Conservation (phyloP, 1,140 invertebrate species). For the Ladona fulva region DNA sequence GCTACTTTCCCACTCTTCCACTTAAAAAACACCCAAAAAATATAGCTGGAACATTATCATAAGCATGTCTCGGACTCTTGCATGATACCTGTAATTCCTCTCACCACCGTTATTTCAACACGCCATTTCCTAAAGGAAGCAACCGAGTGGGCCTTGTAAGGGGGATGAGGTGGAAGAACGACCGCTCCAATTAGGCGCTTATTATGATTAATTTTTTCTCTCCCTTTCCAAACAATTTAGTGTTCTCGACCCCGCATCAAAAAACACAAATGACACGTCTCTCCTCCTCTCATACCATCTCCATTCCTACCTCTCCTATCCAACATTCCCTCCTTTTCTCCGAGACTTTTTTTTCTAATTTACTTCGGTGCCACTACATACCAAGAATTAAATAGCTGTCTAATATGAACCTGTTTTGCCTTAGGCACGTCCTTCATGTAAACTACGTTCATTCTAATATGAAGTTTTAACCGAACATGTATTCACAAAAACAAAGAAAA, state of each 20-base stretch:
- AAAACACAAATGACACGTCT: not conserved
- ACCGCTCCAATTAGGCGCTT: not conserved
- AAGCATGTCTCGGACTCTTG: not conserved
- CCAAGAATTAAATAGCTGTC: too few species aligned
- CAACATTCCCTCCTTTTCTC: too few species aligned
- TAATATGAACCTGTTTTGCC: too few species aligned
- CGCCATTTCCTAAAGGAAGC: not conserved
- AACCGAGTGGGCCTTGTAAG: not conserved
- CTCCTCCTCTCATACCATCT: not conserved
- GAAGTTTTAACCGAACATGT: too few species aligned
- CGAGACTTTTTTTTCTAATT: too few species aligned
- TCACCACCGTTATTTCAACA: not conserved
- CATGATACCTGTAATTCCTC: constrained; percentile 1
- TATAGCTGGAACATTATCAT: not conserved
- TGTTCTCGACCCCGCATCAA: not conserved
- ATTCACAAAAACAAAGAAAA: too few species aligned
- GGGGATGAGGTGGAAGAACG: not conserved
- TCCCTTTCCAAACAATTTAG: constrained; percentile 6
- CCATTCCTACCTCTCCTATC: too few species aligned
- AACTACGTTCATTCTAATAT: too few species aligned
- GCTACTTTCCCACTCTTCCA: not conserved
- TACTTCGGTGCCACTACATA: too few species aligned
- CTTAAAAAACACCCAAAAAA: not conserved
- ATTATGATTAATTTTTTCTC: constrained; percentile 3
- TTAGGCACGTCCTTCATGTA: too few species aligned